Percentiles rank a stretch among this genome's conserved stretches.
phyloP scores from a whole-genome alignment of 2,797 vertebrate species.

The Pelodytes ibericus region DNA sequence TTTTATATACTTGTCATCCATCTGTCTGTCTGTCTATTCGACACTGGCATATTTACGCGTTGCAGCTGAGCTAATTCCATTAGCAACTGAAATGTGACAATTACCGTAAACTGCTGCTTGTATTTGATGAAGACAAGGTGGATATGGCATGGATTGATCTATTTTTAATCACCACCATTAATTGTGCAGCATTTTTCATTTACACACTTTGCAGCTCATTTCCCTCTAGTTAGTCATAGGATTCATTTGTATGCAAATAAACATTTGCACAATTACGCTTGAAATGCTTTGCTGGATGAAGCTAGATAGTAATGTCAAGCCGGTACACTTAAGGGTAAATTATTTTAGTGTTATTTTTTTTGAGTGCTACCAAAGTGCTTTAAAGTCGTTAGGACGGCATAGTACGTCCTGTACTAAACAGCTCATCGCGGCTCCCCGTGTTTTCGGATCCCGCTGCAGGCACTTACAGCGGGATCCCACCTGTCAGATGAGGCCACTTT shows the following conservation, averaged over 20 bases:
- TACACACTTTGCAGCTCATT: slow-evolving; percentile 5
- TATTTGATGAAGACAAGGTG: slow-evolving; percentile 5
- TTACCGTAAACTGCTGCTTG: background rate
- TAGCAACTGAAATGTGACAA: background rate
- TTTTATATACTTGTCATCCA: too few relatives aligned
- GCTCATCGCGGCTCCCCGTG: too few relatives aligned
- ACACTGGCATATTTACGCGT: background rate
- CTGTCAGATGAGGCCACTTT: too few relatives aligned
- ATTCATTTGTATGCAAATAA: slow-evolving; percentile 30
- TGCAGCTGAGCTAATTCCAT: background rate
- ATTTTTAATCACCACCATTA: slow-evolving; percentile 32
- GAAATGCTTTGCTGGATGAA: background rate
- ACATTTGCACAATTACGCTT: slow-evolving; percentile 7
- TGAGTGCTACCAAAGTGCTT: too few relatives aligned
- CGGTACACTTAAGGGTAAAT: background rate
- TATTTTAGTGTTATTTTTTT: too few relatives aligned
- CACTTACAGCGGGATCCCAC: too few relatives aligned
- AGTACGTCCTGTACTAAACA: too few relatives aligned
- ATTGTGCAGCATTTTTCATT: slow-evolving; percentile 25
- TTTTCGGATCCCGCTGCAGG: too few relatives aligned
- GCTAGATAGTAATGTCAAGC: slow-evolving; percentile 14
- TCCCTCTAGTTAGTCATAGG: slow-evolving; percentile 22
- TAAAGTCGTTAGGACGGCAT: too few relatives aligned
- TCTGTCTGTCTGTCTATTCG: background rate
- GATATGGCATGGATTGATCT: slow-evolving; percentile 20